A percentile compares a stretch with the other conserved stretches of the same genome.
Conservation (phyloP, 2,113 vertebrate genomes). For the Oryzias javanicus region DNA sequence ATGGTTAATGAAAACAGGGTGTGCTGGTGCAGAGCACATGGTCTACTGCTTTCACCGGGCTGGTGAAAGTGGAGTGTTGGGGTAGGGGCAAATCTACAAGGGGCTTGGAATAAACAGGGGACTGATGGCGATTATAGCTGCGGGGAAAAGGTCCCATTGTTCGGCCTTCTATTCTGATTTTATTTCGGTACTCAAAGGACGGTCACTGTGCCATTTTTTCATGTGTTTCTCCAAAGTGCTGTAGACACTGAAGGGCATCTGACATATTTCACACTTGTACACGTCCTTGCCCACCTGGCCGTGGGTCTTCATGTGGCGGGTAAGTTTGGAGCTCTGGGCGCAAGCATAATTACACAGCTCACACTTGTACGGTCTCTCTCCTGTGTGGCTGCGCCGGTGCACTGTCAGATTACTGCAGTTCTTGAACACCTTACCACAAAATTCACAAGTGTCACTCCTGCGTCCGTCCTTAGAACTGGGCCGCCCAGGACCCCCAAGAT, state of each 20-base stretch:
- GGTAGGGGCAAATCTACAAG: constrained; percentile 86
- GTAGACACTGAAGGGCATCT: constrained; percentile 99
- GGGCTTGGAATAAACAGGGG: constrained; percentile 71
- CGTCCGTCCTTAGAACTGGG: constrained; percentile 97
- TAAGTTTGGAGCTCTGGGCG: constrained; percentile 99
- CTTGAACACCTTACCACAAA: constrained; percentile 99
- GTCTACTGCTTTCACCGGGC: constrained; percentile 90
- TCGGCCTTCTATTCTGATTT: constrained; percentile 96
- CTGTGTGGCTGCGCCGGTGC: constrained; percentile 99
- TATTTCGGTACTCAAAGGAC: constrained; percentile 99
- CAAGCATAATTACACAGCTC: constrained; percentile 99
- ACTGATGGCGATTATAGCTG: constrained; percentile 66
- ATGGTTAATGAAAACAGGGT: constrained; percentile 90
- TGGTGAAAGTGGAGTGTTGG: constrained; percentile 86
- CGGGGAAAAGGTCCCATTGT: constrained; percentile 65
- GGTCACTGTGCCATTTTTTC: constrained; percentile 99
- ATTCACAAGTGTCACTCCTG: constrained; percentile 99
- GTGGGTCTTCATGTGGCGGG: constrained; percentile 99
- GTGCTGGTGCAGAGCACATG: constrained; percentile 97
- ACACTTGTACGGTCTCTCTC: constrained; percentile 99
- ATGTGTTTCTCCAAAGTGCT: constrained; percentile 99
- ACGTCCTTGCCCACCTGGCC: constrained; percentile 99
- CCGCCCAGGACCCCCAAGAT: constrained; percentile 93
- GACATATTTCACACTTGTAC: constrained; percentile 99
- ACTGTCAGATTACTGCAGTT: constrained; percentile 99